These are phyloP conservation scores for Tenrec ecaudatus DNA, from an alignment of 2,113 vertebrate species.

Conservation along the genomic window DNA sequence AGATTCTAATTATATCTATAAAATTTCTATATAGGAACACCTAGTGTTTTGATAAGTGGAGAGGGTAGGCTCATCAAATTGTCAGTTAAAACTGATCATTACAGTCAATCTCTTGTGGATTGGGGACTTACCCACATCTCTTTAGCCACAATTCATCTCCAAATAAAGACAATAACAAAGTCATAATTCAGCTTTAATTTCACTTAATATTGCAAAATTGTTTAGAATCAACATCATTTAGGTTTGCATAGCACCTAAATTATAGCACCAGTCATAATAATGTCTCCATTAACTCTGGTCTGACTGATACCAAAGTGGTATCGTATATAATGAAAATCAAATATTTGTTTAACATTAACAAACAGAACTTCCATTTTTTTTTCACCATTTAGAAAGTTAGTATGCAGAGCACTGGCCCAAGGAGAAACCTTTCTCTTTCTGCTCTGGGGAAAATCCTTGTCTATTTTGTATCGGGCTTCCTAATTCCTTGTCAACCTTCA, in stretches of 20 bases:
- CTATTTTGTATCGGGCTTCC: no score
- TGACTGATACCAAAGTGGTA: neutral
- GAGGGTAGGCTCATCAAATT: neutral
- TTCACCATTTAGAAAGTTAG: no score
- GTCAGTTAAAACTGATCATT: neutral
- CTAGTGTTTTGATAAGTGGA: neutral
- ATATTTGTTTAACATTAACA: no score
- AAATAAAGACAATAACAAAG: neutral
- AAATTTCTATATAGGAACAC: neutral
- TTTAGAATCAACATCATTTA: neutral
- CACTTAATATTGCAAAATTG: neutral
- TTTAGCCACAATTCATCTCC: neutral
- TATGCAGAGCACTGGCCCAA: no score
- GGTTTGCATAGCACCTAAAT: neutral
- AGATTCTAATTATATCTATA: slow-evolving; percentile 6
- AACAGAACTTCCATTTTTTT: no score
- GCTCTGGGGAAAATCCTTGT: no score
- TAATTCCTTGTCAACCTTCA: no score
- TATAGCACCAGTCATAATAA: neutral
- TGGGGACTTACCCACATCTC: neutral
- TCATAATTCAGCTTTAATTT: neutral
- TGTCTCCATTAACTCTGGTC: neutral
- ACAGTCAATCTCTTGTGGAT: neutral
- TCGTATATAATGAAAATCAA: neutral
- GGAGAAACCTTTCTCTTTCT: no score